Evolutionary conservation across 2,888 invertebrate genomes (phyloP).

Genomic region (Andrena chrysosceles): DNA sequence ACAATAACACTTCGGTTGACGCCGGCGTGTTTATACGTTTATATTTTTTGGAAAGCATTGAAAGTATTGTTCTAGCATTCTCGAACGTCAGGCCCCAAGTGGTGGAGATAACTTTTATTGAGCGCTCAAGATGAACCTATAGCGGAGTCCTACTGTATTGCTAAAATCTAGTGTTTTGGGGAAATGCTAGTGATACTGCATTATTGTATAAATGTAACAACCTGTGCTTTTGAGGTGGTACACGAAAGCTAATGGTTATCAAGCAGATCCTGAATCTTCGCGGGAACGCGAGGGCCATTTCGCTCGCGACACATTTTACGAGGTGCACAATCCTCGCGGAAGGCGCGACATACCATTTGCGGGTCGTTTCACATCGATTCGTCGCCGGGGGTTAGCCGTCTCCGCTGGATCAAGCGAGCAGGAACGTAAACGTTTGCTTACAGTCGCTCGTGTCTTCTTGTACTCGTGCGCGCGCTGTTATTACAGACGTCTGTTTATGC

Average conservation of each 20-base stretch:
- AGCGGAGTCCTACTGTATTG: too few relatives aligned
- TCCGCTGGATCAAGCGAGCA: slow-evolving; percentile 34
- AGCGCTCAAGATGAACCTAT: too few relatives aligned
- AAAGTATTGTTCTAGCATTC: too few relatives aligned
- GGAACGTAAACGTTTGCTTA: slow-evolving; percentile 39
- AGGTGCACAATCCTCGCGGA: slow-evolving; percentile 33
- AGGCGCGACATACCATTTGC: slow-evolving; percentile 43
- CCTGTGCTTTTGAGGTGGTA: neutral
- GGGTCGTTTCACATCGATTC: slow-evolving; percentile 49
- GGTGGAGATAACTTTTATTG: too few relatives aligned
- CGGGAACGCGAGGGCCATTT: neutral
- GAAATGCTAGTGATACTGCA: neutral
- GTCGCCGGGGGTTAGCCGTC: neutral
- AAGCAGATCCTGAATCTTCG: slow-evolving; percentile 20
- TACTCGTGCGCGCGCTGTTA: neutral
- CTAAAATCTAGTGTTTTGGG: too few relatives aligned
- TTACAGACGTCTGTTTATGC: too few relatives aligned
- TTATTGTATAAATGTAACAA: neutral
- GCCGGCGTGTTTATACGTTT: too few relatives aligned
- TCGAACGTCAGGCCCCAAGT: too few relatives aligned
- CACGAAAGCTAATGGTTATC: slow-evolving; percentile 9
- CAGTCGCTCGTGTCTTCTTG: slow-evolving; percentile 8
- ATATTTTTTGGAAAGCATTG: too few relatives aligned
- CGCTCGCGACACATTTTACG: slow-evolving; percentile 28
- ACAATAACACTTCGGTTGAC: too few relatives aligned